Evolutionary conservation across 2,888 invertebrate genomes (phyloP), one percentile per base, ranked within the genome.

Genomic region (Nomada ruficornis): DNA sequence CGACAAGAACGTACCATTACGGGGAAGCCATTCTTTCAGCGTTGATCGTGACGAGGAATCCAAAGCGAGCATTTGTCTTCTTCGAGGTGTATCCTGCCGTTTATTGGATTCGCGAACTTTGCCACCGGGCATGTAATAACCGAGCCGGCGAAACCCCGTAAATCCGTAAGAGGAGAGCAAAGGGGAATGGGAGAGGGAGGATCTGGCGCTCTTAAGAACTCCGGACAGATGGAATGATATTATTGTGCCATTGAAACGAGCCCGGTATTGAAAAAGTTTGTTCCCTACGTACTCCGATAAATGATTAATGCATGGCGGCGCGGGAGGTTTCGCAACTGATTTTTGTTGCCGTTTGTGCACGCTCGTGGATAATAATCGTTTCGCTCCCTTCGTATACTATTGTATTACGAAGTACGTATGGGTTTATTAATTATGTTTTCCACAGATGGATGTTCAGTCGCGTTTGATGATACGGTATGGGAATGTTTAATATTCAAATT

Each of bases 31-130:
- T 80, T 79, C 68, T 67, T 78, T 83, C 78, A 50, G 69, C 80
- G 80, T 72, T 72, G 81, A 83, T 86, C 83, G 88, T 87, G 87
- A 88, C 83, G 85, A 86, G 88, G 84, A 89, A 88, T 86, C 80
- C 84, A 84, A 75, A 87, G 80, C 74, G 83, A 80, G 86, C 88
- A 87, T 89, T 89, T 85, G 85, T 88, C 87, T 85, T 84, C 77
- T 55, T 63, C 73, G 80, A 79, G 80, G 84, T 80, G 83, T 82
- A 86, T 75, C 83, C 76, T 65, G 70, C 59, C 82, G 80, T 87
- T 86, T 88, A 88, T 87, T 86, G 82, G 84, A 87, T 88, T 83
- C 80, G 84, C 81, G 90, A 89, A 90, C 87, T 87, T 88, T 88
- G 87, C 82, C 88, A 84, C 62, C 63, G 82, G 74, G 84, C 80